A percentile compares a stretch with the other conserved stretches of the same genome.
phyloP scores from a whole-genome alignment of 2,888 invertebrate species.

The Achlya flavicornis region DNA sequence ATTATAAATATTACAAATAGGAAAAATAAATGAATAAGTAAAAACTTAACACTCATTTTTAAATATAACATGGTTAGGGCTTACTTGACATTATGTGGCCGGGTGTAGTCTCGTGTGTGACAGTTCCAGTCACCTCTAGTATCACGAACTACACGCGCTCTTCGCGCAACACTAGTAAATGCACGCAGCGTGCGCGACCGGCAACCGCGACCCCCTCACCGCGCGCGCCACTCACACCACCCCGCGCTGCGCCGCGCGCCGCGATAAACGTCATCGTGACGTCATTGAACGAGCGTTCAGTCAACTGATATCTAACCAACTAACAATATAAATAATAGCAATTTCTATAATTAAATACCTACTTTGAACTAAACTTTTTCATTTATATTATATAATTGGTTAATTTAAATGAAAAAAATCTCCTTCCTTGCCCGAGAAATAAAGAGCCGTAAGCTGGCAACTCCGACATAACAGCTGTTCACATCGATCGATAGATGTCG shows the following conservation, averaged over 20 bases:
- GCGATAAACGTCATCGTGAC: conserved; percentile 30
- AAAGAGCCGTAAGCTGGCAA: conserved; percentile 50
- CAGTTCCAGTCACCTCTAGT: conserved; percentile 72
- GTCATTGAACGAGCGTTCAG: conserved; percentile 14
- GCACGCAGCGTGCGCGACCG: conserved; percentile 66
- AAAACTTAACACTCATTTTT: background rate
- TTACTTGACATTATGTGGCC: conserved; percentile 81
- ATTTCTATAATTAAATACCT: background rate
- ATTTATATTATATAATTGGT: conserved; percentile 5
- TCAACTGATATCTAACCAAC: background rate
- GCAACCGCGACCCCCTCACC: conserved; percentile 54
- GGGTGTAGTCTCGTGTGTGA: conserved; percentile 75
- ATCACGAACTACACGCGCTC: conserved; percentile 76
- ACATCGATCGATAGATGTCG: conserved; percentile 81
- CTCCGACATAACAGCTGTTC: conserved; percentile 69
- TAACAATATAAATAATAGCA: background rate
- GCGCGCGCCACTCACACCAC: conserved; percentile 44
- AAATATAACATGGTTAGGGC: conserved; percentile 29
- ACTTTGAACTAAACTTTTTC: too few species aligned
- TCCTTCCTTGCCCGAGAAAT: background rate
- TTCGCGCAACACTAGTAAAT: conserved; percentile 74
- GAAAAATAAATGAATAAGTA: background rate
- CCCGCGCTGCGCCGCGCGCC: background rate
- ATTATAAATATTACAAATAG: background rate
- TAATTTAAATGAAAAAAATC: conserved; percentile 12